phyloP scores from a whole-genome alignment of 1,140 invertebrate species.

The Leguminivora glycinivorella region DNA sequence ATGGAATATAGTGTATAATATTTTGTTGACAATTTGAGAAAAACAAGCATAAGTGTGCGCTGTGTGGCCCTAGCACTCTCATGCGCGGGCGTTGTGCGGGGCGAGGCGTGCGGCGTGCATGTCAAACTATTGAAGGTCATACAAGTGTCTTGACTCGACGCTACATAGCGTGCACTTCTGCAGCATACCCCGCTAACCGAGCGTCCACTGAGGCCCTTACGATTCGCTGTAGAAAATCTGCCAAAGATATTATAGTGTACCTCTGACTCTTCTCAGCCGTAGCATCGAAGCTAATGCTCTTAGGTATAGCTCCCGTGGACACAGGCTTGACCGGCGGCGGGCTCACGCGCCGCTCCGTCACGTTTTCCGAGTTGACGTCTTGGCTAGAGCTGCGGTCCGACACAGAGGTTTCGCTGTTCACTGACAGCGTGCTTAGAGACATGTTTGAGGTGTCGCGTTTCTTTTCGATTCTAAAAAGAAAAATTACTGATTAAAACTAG shows the following conservation, averaged over 20 bases:
- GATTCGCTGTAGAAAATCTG: background rate
- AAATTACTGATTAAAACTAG: no score
- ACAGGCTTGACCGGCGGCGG: constrained; percentile 79
- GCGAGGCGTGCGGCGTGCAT: no score
- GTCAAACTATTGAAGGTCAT: no score
- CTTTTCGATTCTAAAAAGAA: constrained; percentile 60
- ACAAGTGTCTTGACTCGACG: no score
- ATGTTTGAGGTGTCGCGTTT: constrained; percentile 65
- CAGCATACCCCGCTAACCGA: no score
- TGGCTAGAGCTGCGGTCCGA: constrained; percentile 74
- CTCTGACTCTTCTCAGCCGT: constrained; percentile 90
- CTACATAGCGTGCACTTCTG: no score
- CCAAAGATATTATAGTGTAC: constrained; percentile 39
- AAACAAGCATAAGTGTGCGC: no score
- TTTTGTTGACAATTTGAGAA: no score
- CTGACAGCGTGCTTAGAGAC: constrained; percentile 70
- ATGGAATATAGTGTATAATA: background rate
- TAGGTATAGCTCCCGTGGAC: constrained; percentile 91
- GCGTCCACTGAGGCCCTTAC: no score
- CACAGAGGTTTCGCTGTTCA: constrained; percentile 72
- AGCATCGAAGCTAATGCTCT: constrained; percentile 95
- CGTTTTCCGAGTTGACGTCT: constrained; percentile 74
- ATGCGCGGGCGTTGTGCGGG: no score
- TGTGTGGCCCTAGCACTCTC: no score
- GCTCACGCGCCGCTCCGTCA: constrained; percentile 70